Evolutionary conservation across 2,888 invertebrate genomes (phyloP).

Genomic region (Dione juno): DNA sequence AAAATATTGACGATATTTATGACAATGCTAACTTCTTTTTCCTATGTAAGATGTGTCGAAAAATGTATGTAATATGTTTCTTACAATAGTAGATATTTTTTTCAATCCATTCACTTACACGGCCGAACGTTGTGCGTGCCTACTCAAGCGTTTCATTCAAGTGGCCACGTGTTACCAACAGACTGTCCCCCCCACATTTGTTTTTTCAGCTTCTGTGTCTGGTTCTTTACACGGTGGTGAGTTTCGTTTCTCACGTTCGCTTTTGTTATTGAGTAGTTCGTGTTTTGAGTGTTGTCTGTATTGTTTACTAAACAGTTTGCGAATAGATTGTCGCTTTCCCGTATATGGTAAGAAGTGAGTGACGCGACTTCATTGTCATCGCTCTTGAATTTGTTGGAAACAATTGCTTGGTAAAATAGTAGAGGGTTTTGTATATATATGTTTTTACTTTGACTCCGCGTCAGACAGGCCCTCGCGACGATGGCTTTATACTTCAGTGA

Average conservation of each 20-base stretch:
- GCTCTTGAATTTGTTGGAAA: not conserved
- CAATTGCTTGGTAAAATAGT: not conserved
- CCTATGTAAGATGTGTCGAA: not conserved
- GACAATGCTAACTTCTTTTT: too few species aligned
- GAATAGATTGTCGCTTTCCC: not conserved
- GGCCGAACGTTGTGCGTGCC: conserved; percentile 23
- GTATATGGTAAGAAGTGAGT: not conserved
- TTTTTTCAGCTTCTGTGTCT: conserved; percentile 20
- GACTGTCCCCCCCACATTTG: conserved; percentile 35
- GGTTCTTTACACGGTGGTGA: conserved; percentile 12
- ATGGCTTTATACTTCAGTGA: not conserved
- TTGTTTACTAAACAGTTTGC: conserved; percentile 17
- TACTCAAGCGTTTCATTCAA: conserved; percentile 42
- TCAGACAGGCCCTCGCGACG: not conserved
- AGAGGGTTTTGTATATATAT: not conserved
- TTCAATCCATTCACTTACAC: conserved; percentile 1
- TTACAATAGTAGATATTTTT: not conserved
- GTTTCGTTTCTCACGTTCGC: conserved; percentile 32
- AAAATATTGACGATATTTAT: too few species aligned
- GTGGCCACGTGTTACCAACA: conserved; percentile 39
- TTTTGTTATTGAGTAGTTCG: conserved; percentile 19
- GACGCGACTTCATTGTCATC: not conserved
- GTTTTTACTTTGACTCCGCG: not conserved
- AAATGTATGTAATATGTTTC: not conserved
- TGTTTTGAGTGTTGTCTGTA: conserved; percentile 9